Base-by-base conservation (phyloP, 2,113 vertebrate species). In the Colaptes auratus region DNA sequence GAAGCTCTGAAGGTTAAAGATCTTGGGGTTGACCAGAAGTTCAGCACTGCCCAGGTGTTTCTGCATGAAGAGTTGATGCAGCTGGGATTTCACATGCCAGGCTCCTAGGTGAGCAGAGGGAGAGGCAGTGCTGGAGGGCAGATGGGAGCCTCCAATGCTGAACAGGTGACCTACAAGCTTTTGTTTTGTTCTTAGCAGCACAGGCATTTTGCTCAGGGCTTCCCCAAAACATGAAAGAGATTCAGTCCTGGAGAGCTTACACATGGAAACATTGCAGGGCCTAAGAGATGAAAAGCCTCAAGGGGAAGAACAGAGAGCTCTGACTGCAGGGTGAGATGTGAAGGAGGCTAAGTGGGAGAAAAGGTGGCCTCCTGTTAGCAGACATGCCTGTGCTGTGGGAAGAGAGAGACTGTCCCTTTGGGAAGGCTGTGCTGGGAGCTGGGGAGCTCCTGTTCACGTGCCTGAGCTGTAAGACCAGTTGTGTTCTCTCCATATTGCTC, bases 361-460 rank as follows among this genome's bases (percentile, higher is more conserved):
- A 61, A 24, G 20, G 2, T 12, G 48, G 36, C 28, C 24, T 89
- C 31, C 33, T 85, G 55, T 25, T 70, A 16, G 7, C n/a, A 21
- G 2, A 5, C 8, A 0, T 69, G 8, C 15, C 46, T 1, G 0
- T 39, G n/a, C 35, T 66, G 31, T 42, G 90, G 63, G 65, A 9
- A 17, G 28, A 64, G 61, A 46, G 46, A 30, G 72, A 7, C 33
- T 46, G 11, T 31, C 53, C 8, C 15, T 0, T 2, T 36, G 74
- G 50, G 33, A 60, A 56, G 36, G 33, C 55, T 67, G 53, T 55
- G 21, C 59, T 80, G 72, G n/a, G 46, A 9, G 25, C 63, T 80
- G 72, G 31, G 46, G 10, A 70, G 20, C 59, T 91, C 23, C 82
- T 33, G 14, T 33, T 71, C 16, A 8, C 0, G 0, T 5, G 3